These are phyloP conservation scores for Capromys pilorides DNA, from an alignment of 2,797 vertebrate species.

Conservation along the genomic window DNA sequence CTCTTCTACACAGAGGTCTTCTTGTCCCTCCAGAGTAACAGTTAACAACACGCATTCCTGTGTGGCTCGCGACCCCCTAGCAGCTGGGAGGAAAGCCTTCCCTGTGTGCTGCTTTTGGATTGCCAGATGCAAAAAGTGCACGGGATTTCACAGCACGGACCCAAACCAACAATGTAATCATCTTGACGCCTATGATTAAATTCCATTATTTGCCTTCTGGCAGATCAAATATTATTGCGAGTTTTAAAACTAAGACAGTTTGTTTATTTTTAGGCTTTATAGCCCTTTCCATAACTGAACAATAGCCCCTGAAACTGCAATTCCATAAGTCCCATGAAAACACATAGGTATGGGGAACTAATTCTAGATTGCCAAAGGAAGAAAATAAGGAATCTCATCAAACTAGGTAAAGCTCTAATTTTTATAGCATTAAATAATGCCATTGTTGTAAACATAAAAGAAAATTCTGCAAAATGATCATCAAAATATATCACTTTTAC, in stretches of 20 bases:
- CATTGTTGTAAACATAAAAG: neutral
- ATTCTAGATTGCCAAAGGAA: neutral
- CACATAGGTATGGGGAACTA: neutral
- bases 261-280: neutral
- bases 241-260: neutral
- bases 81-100: neutral
- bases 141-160: neutral
- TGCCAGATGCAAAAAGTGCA: neutral
- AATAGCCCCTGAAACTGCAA: neutral
- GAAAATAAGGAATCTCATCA: neutral
- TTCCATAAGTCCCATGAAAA: neutral
- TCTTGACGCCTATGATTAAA: neutral
- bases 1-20: conserved; percentile 37
- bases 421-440: neutral
- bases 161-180: neutral
- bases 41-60: neutral
- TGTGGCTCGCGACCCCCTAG: neutral
- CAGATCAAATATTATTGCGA: conserved; percentile 5
- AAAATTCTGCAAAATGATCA: neutral
- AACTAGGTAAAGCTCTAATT: neutral
- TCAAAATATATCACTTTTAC: neutral
- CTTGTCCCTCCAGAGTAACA: neutral
- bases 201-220: neutral
- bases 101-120: neutral
- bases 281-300: conserved; percentile 20